Evolutionary conservation across 2,888 invertebrate species (phyloP).

Genomic region (Brassicogethes aeneus): DNA sequence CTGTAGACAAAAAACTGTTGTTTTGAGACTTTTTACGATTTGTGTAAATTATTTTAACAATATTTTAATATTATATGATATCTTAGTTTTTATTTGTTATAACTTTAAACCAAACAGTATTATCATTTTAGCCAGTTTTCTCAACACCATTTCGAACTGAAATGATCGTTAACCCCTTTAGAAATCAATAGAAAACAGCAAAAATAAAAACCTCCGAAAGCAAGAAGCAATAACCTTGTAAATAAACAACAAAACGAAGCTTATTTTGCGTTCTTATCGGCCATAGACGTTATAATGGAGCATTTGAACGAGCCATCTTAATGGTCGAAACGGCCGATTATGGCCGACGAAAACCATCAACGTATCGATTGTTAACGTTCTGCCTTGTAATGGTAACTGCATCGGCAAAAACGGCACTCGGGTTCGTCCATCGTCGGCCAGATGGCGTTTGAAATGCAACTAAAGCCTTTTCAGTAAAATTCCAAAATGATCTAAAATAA

Average conservation of each 20-base stretch:
- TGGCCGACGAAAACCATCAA: conserved; percentile 42
- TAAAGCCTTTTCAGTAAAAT: background rate
- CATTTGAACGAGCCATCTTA: conserved; percentile 38
- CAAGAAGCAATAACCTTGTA: conserved; percentile 12
- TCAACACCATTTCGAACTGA: too few species aligned
- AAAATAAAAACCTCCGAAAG: conserved; percentile 2
- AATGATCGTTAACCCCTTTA: too few species aligned
- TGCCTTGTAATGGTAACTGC: conserved; percentile 27
- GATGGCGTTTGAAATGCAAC: conserved; percentile 10
- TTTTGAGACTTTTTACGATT: too few species aligned
- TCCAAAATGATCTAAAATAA: too few species aligned
- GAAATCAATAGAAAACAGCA: background rate
- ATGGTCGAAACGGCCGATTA: conserved; percentile 37
- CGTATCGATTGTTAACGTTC: conserved; percentile 41
- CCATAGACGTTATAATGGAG: too few species aligned
- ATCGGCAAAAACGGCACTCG: conserved; percentile 6
- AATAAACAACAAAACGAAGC: conserved; percentile 31
- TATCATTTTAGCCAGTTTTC: too few species aligned
- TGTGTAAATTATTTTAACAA: too few species aligned
- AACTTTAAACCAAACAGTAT: too few species aligned
- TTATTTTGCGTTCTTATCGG: conserved; percentile 32
- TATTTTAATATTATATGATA: too few species aligned
- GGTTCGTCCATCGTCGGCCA: conserved; percentile 13
- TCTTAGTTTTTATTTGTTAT: too few species aligned
- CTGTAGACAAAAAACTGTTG: too few species aligned